Evolutionary conservation across 2,797 vertebrate species (phyloP).

Genomic region (Acanthurus leucopareius): DNA sequence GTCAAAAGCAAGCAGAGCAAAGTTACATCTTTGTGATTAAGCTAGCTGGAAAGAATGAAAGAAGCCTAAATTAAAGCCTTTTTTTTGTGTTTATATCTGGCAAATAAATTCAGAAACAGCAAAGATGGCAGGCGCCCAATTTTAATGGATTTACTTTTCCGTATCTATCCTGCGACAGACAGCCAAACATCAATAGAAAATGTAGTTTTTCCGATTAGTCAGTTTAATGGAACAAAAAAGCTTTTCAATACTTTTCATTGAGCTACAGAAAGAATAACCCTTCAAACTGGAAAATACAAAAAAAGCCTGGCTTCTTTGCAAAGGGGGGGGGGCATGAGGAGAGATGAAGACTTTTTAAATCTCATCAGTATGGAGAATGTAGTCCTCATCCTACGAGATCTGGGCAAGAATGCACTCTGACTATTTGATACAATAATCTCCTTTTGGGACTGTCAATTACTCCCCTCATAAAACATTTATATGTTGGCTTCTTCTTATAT

Average conservation of each 20-base stretch:
- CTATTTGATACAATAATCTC: constrained; percentile 65
- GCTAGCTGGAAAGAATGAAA: not conserved
- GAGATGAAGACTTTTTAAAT: constrained; percentile 16
- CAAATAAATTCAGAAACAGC: constrained; percentile 13
- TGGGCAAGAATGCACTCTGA: constrained; percentile 37
- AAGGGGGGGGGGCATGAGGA: not conserved
- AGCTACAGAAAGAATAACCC: constrained; percentile 3
- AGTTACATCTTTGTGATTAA: not conserved
- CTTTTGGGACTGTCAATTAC: constrained; percentile 70
- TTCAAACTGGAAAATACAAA: constrained; percentile 35
- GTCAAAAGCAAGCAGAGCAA: not conserved
- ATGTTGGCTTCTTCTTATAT: constrained; percentile 30
- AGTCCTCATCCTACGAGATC: constrained; percentile 17
- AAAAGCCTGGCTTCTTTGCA: not conserved
- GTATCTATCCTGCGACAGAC: not conserved
- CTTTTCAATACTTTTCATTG: constrained; percentile 29
- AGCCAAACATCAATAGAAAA: constrained; percentile 32
- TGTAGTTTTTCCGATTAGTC: constrained; percentile 20
- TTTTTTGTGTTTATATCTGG: constrained; percentile 7
- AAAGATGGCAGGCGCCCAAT: constrained; percentile 19
- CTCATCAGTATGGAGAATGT: constrained; percentile 54
- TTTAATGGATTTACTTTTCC: constrained; percentile 28
- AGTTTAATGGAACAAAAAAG: constrained; percentile 37
- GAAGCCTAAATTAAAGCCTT: not conserved
- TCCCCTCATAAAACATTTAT: constrained; percentile 71